Evolutionary conservation across 2,113 vertebrate species (phyloP), one percentile per base, ranked within the genome.

Genomic region (Lepisosteus oculatus): DNA sequence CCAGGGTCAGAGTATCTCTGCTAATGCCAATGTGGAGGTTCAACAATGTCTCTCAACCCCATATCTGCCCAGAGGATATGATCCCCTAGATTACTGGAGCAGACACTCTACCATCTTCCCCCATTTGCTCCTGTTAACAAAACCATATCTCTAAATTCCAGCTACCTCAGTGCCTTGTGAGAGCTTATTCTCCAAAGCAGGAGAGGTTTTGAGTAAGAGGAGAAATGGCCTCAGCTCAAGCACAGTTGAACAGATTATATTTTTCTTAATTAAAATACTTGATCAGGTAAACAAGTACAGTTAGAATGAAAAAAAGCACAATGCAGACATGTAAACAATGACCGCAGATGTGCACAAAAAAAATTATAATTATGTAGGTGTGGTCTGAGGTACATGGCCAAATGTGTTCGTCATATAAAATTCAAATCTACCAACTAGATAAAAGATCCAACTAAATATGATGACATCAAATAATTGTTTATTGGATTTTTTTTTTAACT

Each of bases 61-160:
- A 9, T 70, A 75, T 64, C 73, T 74, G 51, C 11, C 41, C 41
- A 45, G 73, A 44, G 17, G 17, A 54, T 67, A 69, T 8, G 62
- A 74, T 55, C 73, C 73, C 42, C 55, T 74, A 61, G 43, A 57
- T 63, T 74, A 69, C 67, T 74, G 73, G 68, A 41, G 17, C 9
- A 74, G 56, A 59, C 72, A 74, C 54, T 63, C 57, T 41, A 59
- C 54, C 61, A 69, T 65, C 61, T 74, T 69, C 56, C 73, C 68
- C 0, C 62, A 70, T 55, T 68, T 75, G 6, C 70, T 75, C 68
- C 51, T 11, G 7, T 62, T 75, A 43, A 62, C 68, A 8, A 43
- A 69, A 14, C 57, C 63, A 43, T 70, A 70, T 44, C 61, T 70
- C 45, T 61, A n/a, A 5, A 57, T 75, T 15, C 68, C 74, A 9